Percentiles rank a stretch among this genome's conserved stretches.
Evolutionary conservation across 2,797 vertebrate species (phyloP).

Genomic region (Chelon labrosus): DNA sequence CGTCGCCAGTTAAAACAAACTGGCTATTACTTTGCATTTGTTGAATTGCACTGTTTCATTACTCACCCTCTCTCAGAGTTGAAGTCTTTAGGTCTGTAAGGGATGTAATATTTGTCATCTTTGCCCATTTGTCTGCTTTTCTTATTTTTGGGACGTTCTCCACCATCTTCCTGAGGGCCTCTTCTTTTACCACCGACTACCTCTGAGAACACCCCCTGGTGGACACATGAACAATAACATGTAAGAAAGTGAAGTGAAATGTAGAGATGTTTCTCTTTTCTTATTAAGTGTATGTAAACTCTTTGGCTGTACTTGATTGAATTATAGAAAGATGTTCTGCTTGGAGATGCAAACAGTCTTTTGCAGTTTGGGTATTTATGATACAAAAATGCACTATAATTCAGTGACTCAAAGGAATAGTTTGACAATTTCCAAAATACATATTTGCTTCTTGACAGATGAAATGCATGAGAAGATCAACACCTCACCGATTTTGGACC

Average conservation of each 20-base stretch:
- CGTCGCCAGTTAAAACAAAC: not conserved
- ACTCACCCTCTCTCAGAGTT: slow-evolving; percentile 93
- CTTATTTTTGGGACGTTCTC: slow-evolving; percentile 77
- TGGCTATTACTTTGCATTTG: not conserved
- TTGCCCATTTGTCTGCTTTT: slow-evolving; percentile 63
- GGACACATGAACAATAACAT: slow-evolving; percentile 29
- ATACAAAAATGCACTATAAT: not conserved
- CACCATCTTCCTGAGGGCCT: slow-evolving; percentile 16
- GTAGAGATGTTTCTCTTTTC: too few relatives aligned
- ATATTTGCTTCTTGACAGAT: too few relatives aligned
- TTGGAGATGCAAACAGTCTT: not conserved
- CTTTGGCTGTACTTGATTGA: too few relatives aligned
- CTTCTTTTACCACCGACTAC: slow-evolving; percentile 87
- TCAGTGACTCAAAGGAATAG: not conserved
- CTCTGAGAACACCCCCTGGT: slow-evolving; percentile 88
- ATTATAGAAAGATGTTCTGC: too few relatives aligned
- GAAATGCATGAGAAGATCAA: too few relatives aligned
- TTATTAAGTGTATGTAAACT: too few relatives aligned
- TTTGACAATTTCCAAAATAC: not conserved
- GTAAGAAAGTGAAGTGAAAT: not conserved
- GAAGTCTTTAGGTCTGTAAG: slow-evolving; percentile 94
- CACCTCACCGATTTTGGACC: not conserved
- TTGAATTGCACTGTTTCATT: not conserved
- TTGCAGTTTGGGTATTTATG: not conserved
- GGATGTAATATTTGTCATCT: slow-evolving; percentile 91